phyloP scores from a whole-genome alignment of 2,888 invertebrate species.

The Panorpa germanica region DNA sequence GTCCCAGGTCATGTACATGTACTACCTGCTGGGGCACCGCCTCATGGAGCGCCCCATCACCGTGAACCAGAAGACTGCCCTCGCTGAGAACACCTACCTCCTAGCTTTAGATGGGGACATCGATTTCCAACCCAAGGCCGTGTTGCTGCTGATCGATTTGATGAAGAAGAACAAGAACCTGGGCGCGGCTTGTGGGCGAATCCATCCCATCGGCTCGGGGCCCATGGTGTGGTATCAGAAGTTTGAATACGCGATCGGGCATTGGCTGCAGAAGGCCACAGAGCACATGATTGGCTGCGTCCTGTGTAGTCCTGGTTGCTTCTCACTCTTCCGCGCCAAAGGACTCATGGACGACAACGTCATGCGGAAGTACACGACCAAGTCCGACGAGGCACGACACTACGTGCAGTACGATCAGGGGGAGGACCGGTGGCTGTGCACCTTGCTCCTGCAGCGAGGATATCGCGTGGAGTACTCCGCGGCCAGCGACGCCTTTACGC shows the following conservation, averaged over 20 bases:
- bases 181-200: slow-evolving; percentile 78
- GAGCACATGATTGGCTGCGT: slow-evolving; percentile 83
- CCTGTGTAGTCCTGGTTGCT: slow-evolving; percentile 82
- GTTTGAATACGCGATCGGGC: slow-evolving; percentile 82
- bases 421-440: slow-evolving; percentile 95
- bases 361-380: slow-evolving; percentile 72
- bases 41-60: slow-evolving; percentile 39
- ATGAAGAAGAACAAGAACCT: slow-evolving; percentile 69
- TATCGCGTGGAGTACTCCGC: slow-evolving; percentile 89
- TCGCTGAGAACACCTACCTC: slow-evolving; percentile 66
- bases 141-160: slow-evolving; percentile 58
- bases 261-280: slow-evolving; percentile 85
- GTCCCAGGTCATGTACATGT: slow-evolving; percentile 95
- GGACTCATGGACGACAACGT: slow-evolving; percentile 83
- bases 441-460: slow-evolving; percentile 75
- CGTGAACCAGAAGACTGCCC: slow-evolving; percentile 37
- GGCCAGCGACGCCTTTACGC: slow-evolving; percentile 87
- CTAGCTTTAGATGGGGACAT: slow-evolving; percentile 78
- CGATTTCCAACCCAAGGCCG: slow-evolving; percentile 67
- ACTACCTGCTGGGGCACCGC: slow-evolving; percentile 67
- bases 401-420: slow-evolving; percentile 89
- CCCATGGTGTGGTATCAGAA: slow-evolving; percentile 76
- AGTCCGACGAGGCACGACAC: slow-evolving; percentile 58
- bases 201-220: slow-evolving; percentile 70
- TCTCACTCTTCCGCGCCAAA: slow-evolving; percentile 73